Evolutionary conservation across 2,113 vertebrate genomes (phyloP).

Genomic region (Silurus glanis): DNA sequence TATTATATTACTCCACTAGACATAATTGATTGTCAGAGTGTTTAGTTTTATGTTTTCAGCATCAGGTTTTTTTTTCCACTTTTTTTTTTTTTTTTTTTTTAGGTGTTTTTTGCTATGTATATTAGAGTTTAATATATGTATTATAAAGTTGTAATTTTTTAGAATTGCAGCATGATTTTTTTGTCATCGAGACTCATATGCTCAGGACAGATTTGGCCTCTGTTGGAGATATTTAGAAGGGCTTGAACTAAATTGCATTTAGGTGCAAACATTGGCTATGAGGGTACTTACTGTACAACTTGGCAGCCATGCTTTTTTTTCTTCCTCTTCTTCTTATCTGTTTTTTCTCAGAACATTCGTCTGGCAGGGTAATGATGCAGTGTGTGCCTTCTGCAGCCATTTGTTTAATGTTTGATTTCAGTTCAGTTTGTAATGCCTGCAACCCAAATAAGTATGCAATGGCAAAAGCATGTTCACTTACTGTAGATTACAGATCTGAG

Average conservation of each 20-base stretch:
- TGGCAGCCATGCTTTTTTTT: conserved; percentile 4
- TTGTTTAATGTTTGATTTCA: conserved; percentile 39
- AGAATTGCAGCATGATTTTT: conserved; percentile 14
- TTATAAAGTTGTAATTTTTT: neutral
- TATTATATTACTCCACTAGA: neutral
- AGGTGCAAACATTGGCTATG: conserved; percentile 30
- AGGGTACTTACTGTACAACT: conserved; percentile 15
- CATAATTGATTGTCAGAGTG: neutral
- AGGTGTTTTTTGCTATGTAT: too few species aligned
- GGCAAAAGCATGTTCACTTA: conserved; percentile 22
- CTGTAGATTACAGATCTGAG: conserved; percentile 29
- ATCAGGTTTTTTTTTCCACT: neutral
- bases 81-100: neutral
- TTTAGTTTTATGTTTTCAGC: neutral
- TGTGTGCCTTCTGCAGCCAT: conserved; percentile 30
- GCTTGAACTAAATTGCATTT: conserved; percentile 25
- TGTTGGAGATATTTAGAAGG: conserved; percentile 28
- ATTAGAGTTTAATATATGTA: too few species aligned
- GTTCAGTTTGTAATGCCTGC: conserved; percentile 27
- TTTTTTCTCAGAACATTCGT: conserved; percentile 30
- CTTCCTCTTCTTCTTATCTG: conserved; percentile 3
- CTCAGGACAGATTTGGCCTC: conserved; percentile 26
- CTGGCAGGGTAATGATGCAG: conserved; percentile 41
- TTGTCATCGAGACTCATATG: conserved; percentile 19
- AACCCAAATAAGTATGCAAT: conserved; percentile 7